A percentile compares a stretch with the other conserved stretches of the same genome.
Conservation (phyloP, 1,140 invertebrate genomes). For the Papilio glaucus region DNA sequence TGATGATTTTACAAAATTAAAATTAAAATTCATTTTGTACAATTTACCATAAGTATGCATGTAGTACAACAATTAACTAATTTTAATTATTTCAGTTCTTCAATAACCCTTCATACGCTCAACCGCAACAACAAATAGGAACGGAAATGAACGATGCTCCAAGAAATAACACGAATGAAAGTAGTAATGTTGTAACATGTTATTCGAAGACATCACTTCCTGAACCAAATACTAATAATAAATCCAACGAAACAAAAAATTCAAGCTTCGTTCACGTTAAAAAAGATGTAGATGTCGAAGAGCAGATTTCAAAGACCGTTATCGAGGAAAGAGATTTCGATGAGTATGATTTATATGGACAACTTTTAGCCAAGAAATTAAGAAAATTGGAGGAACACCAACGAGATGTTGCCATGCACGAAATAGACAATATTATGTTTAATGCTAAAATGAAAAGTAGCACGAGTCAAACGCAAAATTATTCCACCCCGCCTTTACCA, state of each 20-base stretch:
- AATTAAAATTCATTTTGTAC: not conserved
- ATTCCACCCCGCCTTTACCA: conserved; percentile 53
- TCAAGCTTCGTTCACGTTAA: conserved; percentile 7
- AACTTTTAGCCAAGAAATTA: conserved; percentile 71
- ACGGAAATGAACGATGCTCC: not conserved
- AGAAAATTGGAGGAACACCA: conserved; percentile 73
- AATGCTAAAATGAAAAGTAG: conserved; percentile 68
- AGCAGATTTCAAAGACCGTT: not conserved
- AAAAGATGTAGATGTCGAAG: conserved; percentile 20
- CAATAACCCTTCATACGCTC: conserved; percentile 12
- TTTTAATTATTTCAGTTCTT: conserved; percentile 21
- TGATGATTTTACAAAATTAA: not conserved
- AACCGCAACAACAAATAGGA: conserved; percentile 33
- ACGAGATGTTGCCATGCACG: conserved; percentile 72
- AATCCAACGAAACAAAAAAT: conserved; percentile 23
- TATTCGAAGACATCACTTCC: conserved; percentile 22
- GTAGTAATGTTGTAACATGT: conserved; percentile 15
- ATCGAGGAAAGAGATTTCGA: conserved; percentile 46
- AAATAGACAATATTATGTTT: conserved; percentile 78
- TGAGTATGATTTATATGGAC: conserved; percentile 70
- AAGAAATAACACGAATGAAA: conserved; percentile 28
- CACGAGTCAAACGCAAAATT: conserved; percentile 48
- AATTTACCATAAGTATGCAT: not conserved
- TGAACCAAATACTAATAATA: conserved; percentile 28
- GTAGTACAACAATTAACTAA: not conserved